Conservation (phyloP, 1,140 invertebrate species). For the Lucilia cuprina region DNA sequence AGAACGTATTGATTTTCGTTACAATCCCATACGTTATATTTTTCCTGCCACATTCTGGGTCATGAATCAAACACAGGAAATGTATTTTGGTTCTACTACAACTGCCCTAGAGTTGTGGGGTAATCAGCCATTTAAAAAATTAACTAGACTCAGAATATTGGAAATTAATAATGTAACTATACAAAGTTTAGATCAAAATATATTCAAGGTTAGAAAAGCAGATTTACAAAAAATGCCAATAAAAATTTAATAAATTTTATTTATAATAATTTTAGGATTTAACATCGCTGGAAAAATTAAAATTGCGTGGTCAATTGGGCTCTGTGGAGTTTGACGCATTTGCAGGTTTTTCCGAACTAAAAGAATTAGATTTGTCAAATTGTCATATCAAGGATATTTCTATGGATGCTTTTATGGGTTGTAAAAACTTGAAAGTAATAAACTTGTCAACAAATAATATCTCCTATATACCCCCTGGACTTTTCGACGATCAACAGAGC, state of each 20-base stretch:
- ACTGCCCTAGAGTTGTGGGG: constrained; percentile 64
- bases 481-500: constrained; percentile 70
- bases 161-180: constrained; percentile 68
- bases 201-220: constrained; percentile 61
- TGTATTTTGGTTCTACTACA: constrained; percentile 68
- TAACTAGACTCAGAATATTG: constrained; percentile 66
- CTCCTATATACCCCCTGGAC: constrained; percentile 67
- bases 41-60: constrained; percentile 76
- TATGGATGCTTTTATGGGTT: constrained; percentile 73
- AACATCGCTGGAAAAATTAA: constrained; percentile 46
- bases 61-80: constrained; percentile 71
- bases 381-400: constrained; percentile 71
- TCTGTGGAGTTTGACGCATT: constrained; percentile 75
- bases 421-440: constrained; percentile 67
- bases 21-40: constrained; percentile 73
- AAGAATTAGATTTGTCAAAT: constrained; percentile 68
- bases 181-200: constrained; percentile 66
- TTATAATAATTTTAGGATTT: constrained; percentile 52
- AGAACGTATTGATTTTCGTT: constrained; percentile 67
- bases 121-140: constrained; percentile 70
- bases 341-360: constrained; percentile 67
- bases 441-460: constrained; percentile 72
- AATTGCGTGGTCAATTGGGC: constrained; percentile 65
- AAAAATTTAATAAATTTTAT: background rate
- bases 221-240: background rate